Percentiles rank a stretch among this genome's conserved stretches.
Evolutionary conservation across 2,797 vertebrate genomes (phyloP).

Genomic region (Carcharodon carcharias): DNA sequence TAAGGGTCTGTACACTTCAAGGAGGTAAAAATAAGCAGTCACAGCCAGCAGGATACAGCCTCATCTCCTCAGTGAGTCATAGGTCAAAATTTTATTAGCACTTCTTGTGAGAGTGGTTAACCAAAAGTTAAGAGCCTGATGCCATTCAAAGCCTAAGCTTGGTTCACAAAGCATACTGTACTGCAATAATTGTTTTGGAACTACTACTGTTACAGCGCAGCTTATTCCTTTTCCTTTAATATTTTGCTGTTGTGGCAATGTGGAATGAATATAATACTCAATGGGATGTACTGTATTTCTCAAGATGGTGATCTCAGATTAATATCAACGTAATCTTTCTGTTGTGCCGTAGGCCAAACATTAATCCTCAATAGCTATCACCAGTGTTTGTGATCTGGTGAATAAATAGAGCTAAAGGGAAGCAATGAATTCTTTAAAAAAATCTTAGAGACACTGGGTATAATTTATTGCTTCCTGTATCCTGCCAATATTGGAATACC

Average conservation of each 20-base stretch:
- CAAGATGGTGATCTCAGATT: background rate
- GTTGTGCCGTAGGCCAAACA: background rate
- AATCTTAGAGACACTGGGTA: background rate
- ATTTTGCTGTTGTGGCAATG: background rate
- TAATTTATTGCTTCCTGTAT: background rate
- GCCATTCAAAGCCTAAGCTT: background rate
- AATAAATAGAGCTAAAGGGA: slow-evolving; percentile 18
- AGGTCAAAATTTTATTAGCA: background rate
- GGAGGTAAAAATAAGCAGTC: background rate
- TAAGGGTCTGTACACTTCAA: background rate
- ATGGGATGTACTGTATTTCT: background rate
- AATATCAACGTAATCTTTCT: background rate
- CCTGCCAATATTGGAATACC: background rate
- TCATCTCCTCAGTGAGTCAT: background rate
- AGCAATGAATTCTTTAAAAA: background rate
- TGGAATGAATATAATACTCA: background rate
- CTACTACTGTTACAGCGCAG: background rate
- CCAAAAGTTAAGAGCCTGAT: background rate
- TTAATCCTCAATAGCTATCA: slow-evolving; percentile 12
- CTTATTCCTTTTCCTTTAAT: background rate
- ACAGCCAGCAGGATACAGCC: background rate
- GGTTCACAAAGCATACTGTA: background rate
- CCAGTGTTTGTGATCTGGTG: background rate
- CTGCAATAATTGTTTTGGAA: background rate
- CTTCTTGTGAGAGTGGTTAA: background rate